phyloP scores from a whole-genome alignment of 2,888 invertebrate genomes.

The Rhingia rostrata region DNA sequence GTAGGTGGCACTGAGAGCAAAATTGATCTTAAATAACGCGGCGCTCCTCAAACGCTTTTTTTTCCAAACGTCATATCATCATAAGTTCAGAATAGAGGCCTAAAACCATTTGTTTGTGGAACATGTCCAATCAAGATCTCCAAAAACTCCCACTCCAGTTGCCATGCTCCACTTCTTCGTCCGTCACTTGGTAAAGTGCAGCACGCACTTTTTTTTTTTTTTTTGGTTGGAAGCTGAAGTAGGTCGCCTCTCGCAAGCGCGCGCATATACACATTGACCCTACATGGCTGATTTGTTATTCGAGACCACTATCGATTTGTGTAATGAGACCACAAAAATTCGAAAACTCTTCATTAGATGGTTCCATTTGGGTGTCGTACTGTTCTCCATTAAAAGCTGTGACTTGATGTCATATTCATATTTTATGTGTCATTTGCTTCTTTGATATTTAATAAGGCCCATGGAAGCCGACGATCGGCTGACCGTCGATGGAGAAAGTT shows the following conservation, averaged over 20 bases:
- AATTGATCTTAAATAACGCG: too few relatives aligned
- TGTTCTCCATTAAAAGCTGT: constrained; percentile 47
- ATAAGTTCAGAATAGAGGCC: too few relatives aligned
- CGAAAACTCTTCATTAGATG: constrained; percentile 45
- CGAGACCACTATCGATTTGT: constrained; percentile 25
- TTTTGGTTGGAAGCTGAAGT: constrained; percentile 31
- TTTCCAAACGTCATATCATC: too few relatives aligned
- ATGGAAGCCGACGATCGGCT: neutral
- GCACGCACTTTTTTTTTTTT: constrained; percentile 29
- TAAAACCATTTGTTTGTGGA: neutral
- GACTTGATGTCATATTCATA: constrained; percentile 64
- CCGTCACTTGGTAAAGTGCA: constrained; percentile 8
- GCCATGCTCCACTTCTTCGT: neutral
- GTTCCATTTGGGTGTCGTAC: constrained; percentile 23
- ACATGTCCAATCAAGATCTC: neutral
- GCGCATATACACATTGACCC: constrained; percentile 40
- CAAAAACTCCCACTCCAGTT: neutral
- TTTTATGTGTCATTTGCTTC: constrained; percentile 67
- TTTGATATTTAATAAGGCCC: constrained; percentile 30
- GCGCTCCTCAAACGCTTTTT: too few relatives aligned
- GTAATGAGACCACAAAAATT: constrained; percentile 51
- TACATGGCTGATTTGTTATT: constrained; percentile 59
- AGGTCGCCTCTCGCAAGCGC: constrained; percentile 6
- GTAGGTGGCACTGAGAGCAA: too few relatives aligned
- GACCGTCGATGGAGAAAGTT: constrained; percentile 63